phyloP scores from a whole-genome alignment of 2,888 invertebrate species.

The Papilio demoleus region DNA sequence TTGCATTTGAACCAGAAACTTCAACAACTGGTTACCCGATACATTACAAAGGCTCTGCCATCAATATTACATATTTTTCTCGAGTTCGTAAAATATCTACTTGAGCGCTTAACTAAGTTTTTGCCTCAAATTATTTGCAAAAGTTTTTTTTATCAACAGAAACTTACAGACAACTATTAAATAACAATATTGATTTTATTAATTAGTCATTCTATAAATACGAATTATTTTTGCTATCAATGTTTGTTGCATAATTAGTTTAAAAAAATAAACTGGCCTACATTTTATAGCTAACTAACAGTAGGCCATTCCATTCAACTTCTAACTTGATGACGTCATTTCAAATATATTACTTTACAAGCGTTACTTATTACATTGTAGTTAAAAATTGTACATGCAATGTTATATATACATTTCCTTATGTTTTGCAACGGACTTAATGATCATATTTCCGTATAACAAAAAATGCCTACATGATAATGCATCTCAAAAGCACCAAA shows the following conservation, averaged over 20 bases:
- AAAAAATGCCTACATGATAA: slow-evolving; percentile 60
- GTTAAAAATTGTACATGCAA: slow-evolving; percentile 66
- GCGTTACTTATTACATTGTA: slow-evolving; percentile 50
- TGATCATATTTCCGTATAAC: slow-evolving; percentile 62
- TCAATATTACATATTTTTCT: slow-evolving; percentile 1
- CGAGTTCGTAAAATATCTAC: slow-evolving; percentile 5
- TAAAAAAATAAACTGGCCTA: slow-evolving; percentile 61
- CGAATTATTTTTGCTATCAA: slow-evolving; percentile 50
- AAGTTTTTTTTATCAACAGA: not conserved
- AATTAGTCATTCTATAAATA: not conserved
- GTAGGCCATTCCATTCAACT: slow-evolving; percentile 44
- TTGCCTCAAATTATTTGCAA: slow-evolving; percentile 17
- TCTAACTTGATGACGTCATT: slow-evolving; percentile 51
- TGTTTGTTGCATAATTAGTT: slow-evolving; percentile 53
- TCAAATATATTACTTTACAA: slow-evolving; percentile 46
- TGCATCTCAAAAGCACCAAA: slow-evolving; percentile 33
- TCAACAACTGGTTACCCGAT: slow-evolving; percentile 22
- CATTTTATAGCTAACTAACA: slow-evolving; percentile 29
- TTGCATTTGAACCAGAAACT: slow-evolving; percentile 17
- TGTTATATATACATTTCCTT: slow-evolving; percentile 64
- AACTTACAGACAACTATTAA: slow-evolving; percentile 58
- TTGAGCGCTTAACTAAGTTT: slow-evolving; percentile 34
- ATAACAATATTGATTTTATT: slow-evolving; percentile 2
- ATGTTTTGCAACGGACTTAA: slow-evolving; percentile 53
- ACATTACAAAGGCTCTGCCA: not conserved